Percentiles rank a stretch among this genome's conserved stretches.
Evolutionary conservation across 2,888 invertebrate species (phyloP).

Genomic region (Cantharis rustica): DNA sequence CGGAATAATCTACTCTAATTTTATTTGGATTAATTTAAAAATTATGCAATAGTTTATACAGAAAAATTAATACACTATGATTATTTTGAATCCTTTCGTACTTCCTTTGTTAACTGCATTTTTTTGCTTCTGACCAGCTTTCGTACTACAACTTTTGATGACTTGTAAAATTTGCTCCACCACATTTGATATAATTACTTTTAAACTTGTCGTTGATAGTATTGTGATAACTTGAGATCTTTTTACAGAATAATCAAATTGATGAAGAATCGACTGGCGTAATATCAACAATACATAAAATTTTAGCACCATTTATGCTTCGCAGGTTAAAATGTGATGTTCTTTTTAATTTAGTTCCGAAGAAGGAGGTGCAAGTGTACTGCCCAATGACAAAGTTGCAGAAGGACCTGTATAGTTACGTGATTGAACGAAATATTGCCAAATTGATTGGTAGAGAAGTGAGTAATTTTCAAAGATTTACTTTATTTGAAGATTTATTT

Average conservation of each 20-base stretch:
- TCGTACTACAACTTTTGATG: too few species aligned
- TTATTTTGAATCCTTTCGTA: too few species aligned
- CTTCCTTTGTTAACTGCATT: too few species aligned
- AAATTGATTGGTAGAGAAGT: slow-evolving; percentile 32
- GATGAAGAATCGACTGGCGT: slow-evolving; percentile 61
- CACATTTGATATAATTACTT: too few species aligned
- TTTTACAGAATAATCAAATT: slow-evolving; percentile 30
- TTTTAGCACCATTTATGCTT: slow-evolving; percentile 70
- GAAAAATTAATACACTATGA: too few species aligned
- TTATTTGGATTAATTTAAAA: too few species aligned
- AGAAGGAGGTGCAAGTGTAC: slow-evolving; percentile 69
- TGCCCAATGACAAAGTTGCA: slow-evolving; percentile 66
- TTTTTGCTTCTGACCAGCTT: too few species aligned
- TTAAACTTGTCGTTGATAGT: too few species aligned
- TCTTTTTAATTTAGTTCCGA: slow-evolving; percentile 64
- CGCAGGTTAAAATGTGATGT: slow-evolving; percentile 71
- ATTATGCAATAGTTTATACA: too few species aligned
- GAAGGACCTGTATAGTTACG: slow-evolving; percentile 60
- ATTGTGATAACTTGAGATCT: too few species aligned
- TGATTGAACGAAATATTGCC: slow-evolving; percentile 56
- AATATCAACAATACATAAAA: slow-evolving; percentile 63
- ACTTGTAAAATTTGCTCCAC: too few species aligned
- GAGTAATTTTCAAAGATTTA: background rate
- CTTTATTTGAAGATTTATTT: background rate
- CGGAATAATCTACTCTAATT: too few species aligned